A percentile compares a stretch with the other conserved stretches of the same genome.
Evolutionary conservation across 2,888 invertebrate genomes (phyloP).

Genomic region (Dendrolimus houi): DNA sequence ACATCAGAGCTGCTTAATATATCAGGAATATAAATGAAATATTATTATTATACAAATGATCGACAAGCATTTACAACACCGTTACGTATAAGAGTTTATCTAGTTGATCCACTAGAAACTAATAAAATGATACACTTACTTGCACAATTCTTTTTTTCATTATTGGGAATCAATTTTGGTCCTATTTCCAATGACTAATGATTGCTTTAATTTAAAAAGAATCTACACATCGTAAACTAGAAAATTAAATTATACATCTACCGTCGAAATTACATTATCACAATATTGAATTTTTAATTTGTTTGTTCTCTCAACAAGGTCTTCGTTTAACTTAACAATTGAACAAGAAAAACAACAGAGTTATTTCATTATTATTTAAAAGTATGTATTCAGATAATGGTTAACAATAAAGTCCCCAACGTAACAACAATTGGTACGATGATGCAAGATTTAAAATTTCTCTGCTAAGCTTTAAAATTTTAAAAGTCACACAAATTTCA

Average conservation of each 20-base stretch:
- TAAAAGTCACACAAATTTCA: conserved; percentile 34
- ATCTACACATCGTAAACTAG: conserved; percentile 16
- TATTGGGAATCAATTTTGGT: conserved; percentile 27
- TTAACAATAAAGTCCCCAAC: conserved; percentile 4
- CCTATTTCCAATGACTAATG: conserved; percentile 24
- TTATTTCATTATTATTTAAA: neutral
- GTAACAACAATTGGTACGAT: conserved; percentile 4
- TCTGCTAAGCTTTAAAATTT: conserved; percentile 28
- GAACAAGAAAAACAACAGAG: neutral
- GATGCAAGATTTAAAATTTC: conserved; percentile 5
- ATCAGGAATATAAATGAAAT: conserved; percentile 15
- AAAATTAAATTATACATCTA: conserved; percentile 12
- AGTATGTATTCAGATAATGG: neutral
- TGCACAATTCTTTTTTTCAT: conserved; percentile 15
- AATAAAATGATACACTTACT: conserved; percentile 1
- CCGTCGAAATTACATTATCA: conserved; percentile 37
- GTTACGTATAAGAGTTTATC: conserved; percentile 42
- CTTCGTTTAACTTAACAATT: conserved; percentile 9
- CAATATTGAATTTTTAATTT: conserved; percentile 36
- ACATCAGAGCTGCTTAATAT: conserved; percentile 21
- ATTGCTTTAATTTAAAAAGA: conserved; percentile 6
- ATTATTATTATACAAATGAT: conserved; percentile 6
- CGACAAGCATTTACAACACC: conserved; percentile 36
- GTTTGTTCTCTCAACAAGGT: neutral
- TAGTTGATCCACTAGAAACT: neutral